Conservation (phyloP, 2,113 vertebrate species). For the Mohoua ochrocephala region DNA sequence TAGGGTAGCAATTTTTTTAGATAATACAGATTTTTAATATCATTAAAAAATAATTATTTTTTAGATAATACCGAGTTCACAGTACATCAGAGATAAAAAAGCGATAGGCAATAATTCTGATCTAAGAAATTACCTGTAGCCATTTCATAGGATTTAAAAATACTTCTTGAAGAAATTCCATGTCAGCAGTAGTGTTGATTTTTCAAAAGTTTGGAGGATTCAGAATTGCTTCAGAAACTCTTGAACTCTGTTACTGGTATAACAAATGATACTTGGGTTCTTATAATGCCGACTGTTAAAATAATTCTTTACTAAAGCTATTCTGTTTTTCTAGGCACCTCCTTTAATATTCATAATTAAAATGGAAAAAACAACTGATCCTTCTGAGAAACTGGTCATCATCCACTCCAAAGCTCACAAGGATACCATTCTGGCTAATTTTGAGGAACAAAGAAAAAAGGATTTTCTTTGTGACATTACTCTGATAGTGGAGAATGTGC, state of each 20-base stretch:
- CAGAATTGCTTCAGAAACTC: neutral
- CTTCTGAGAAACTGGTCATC: slow-evolving; percentile 63
- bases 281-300: neutral
- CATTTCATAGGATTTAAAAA: neutral
- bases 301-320: neutral
- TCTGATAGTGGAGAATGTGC: slow-evolving; percentile 86
- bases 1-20: neutral
- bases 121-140: neutral
- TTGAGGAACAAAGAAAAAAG: slow-evolving; percentile 83
- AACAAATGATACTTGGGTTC: neutral
- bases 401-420: slow-evolving; percentile 84
- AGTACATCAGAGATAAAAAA: neutral
- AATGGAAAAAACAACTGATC: slow-evolving; percentile 73
- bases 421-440: slow-evolving; percentile 82
- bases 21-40: too few species aligned
- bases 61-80: neutral
- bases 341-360: neutral
- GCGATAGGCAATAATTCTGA: neutral
- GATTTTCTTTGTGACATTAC: slow-evolving; percentile 92
- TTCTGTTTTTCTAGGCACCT: slow-evolving; percentile 44
- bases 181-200: neutral
- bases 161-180: neutral
- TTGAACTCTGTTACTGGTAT: neutral
- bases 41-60: too few species aligned
- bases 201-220: neutral